Evolutionary conservation across 1,140 invertebrate genomes (phyloP).

Genomic region (Formica exsecta): DNA sequence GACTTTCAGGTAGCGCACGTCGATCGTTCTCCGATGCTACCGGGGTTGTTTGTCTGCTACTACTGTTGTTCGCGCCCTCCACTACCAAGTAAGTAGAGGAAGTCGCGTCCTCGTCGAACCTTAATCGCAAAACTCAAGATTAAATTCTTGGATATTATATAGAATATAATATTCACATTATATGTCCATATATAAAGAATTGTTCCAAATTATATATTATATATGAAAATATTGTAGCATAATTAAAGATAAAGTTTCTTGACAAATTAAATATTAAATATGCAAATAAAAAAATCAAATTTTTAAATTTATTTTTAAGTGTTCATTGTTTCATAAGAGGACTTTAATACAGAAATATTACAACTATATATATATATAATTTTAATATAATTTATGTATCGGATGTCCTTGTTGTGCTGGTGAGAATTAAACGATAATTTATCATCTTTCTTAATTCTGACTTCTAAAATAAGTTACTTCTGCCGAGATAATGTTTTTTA

Average conservation of each 20-base stretch:
- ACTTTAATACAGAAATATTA: conserved; percentile 1
- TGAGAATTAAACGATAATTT: neutral
- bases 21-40: neutral
- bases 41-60: conserved; percentile 62
- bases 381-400: neutral
- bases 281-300: neutral
- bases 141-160: neutral
- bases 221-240: neutral
- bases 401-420: neutral
- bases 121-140: conserved; percentile 31
- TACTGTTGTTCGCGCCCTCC: conserved; percentile 62
- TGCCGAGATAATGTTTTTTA: neutral
- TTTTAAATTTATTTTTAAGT: neutral
- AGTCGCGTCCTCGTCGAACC: conserved; percentile 69
- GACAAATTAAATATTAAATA: neutral
- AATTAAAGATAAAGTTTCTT: too few relatives aligned
- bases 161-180: neutral
- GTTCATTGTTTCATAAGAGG: neutral
- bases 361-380: neutral
- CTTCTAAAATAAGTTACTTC: neutral
- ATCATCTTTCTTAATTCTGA: neutral
- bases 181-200: neutral
- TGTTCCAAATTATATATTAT: neutral
- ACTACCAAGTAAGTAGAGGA: conserved; percentile 64
- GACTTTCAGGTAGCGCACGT: conserved; percentile 78